Evolutionary conservation across 2,113 vertebrate species (phyloP).

Genomic region (Brevimyrus niger): DNA sequence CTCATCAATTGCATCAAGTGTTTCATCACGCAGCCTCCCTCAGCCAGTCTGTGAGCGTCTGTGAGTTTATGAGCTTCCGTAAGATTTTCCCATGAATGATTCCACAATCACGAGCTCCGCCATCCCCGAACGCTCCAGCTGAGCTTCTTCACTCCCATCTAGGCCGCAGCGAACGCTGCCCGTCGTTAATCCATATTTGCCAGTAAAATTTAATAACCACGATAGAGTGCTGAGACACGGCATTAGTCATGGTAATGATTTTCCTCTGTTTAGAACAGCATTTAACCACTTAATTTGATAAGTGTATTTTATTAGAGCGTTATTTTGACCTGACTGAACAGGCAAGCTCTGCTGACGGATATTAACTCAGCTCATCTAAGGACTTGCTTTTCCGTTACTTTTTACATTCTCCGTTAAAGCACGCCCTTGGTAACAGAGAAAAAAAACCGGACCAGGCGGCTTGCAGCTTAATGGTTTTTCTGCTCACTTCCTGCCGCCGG

Average conservation of each 20-base stretch:
- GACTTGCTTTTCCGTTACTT: background rate
- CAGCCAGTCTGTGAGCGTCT: background rate
- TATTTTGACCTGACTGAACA: background rate
- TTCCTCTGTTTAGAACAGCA: background rate
- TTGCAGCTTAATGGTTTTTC: background rate
- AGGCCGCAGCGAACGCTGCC: background rate
- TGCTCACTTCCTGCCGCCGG: background rate
- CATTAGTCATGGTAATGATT: background rate
- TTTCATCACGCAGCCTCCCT: background rate
- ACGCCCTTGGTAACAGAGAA: background rate
- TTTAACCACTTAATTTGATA: conserved; percentile 2
- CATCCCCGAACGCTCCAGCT: background rate
- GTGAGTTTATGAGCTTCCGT: background rate
- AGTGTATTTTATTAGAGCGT: background rate
- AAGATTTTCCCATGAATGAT: background rate
- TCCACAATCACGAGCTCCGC: background rate
- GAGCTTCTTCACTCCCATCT: background rate
- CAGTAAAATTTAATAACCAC: background rate
- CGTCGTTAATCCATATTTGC: background rate
- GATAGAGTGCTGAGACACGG: background rate
- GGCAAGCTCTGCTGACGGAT: background rate
- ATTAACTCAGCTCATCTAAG: background rate
- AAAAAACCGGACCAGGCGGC: background rate
- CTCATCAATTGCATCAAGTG: background rate
- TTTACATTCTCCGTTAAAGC: background rate